Base-by-base conservation (phyloP, 2,888 invertebrate genomes). In the Hirtodrosophila alboralis region DNA sequence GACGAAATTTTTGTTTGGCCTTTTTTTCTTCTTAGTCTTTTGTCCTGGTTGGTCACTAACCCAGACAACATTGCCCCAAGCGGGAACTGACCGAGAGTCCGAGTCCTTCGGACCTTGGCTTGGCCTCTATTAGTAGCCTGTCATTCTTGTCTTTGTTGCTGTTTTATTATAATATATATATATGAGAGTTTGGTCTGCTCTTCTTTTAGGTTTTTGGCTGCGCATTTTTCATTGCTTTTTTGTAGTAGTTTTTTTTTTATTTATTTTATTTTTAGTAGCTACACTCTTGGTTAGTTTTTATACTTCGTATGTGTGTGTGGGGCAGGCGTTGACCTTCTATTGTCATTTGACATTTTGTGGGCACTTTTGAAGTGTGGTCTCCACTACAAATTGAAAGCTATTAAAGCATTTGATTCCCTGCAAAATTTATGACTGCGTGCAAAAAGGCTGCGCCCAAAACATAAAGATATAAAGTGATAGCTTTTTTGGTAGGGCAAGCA, bases 271-370 rank as follows among this genome's bases (percentile, higher is more conserved):
- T 59, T 48, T 44, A 59, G 47, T 54, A 41, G 37, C 52, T 64
- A 9, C 26, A 49, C 44, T 62, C 54, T 68, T 18, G 31, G 52
- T 47, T 51, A 58, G 60, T 70, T 70, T 57, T 58, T 64, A 12
- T 28, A 40, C 34, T 47, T 8, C 26, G 33, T 18, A 33, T 26
- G 43, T 31, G 40, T 34, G 34, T 53, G 31, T 33, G 16, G 53
- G 73, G 52, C 58, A 58, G 63, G 51, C 70, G 54, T 61, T 75
- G 78, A 75, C 69, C 74, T 77, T 74, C 38, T 58, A 77, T 69
- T 70, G 64, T 67, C 74, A 64, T 75, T 66, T 73, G 76, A 72
- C 68, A 67, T 76, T 72, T 72, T 51, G 49, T 48, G 60, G 47
- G 49, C 45, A 47, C 31, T 48, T 62, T 43, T 48, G 51, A 54